Conservation (phyloP, 2,797 vertebrate genomes). For the Zalophus californianus region DNA sequence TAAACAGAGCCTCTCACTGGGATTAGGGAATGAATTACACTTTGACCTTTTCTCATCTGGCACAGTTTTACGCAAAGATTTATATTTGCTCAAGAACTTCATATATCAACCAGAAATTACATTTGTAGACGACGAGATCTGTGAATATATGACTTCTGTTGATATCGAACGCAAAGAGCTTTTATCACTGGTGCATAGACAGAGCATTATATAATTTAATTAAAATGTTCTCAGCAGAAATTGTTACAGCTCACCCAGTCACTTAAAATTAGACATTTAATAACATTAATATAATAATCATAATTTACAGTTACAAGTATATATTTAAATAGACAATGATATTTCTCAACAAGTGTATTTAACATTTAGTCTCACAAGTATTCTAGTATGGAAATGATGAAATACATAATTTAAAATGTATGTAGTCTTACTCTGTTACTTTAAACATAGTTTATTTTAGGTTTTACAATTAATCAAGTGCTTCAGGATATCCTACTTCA, state of each 20-base stretch:
- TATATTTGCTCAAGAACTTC: not conserved
- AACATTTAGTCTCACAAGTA: not conserved
- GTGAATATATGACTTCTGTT: not conserved
- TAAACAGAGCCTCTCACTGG: not conserved
- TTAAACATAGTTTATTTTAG: constrained; percentile 26
- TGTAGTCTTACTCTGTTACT: not conserved
- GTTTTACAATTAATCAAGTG: constrained; percentile 10
- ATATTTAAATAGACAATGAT: constrained; percentile 22
- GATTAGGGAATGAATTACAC: not conserved
- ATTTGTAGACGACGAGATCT: not conserved
- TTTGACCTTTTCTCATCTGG: not conserved
- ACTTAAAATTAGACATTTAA: constrained; percentile 42
- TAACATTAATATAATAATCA: not conserved
- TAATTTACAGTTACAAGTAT: not conserved
- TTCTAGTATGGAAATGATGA: constrained; percentile 6
- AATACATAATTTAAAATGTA: not conserved
- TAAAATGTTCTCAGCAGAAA: not conserved
- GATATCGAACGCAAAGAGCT: not conserved
- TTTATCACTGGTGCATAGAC: not conserved
- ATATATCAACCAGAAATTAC: not conserved
- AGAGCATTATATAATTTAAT: not conserved
- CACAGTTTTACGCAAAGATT: not conserved
- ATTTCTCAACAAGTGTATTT: not conserved
- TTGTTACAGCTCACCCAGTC: not conserved
- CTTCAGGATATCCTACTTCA: not conserved